These are phyloP conservation scores for Notarius lentiginosus DNA, from an alignment of 2,113 vertebrate genomes.

Conservation along the genomic window DNA sequence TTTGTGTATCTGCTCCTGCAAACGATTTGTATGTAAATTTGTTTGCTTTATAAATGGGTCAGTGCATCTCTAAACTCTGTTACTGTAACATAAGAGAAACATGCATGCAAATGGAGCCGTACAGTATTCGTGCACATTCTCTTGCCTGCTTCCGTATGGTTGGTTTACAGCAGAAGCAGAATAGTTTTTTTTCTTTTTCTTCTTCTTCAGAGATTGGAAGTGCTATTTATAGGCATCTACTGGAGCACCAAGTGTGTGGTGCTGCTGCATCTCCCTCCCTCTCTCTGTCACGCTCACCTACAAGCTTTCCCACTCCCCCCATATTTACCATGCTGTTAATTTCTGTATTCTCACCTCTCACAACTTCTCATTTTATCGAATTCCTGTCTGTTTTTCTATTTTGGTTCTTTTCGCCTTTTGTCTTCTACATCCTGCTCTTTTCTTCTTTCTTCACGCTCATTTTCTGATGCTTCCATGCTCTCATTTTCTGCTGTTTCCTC, in stretches of 20 bases:
- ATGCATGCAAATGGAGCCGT: not conserved
- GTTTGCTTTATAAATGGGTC: not conserved
- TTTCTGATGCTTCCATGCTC: conserved; percentile 13
- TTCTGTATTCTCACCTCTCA: conserved; percentile 35
- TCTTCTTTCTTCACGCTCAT: not conserved
- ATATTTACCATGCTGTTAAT: conserved; percentile 29
- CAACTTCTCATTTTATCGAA: conserved; percentile 50
- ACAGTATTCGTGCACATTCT: not conserved
- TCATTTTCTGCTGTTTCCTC: not conserved
- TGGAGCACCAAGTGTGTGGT: conserved; percentile 65
- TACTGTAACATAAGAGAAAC: not conserved
- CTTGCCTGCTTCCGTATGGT: conserved; percentile 38
- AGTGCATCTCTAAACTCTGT: not conserved
- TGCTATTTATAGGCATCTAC: conserved; percentile 80
- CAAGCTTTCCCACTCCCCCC: conserved; percentile 30
- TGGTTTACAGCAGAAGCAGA: conserved; percentile 71
- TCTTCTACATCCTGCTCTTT: conserved; percentile 36
- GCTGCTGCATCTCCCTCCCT: conserved; percentile 69
- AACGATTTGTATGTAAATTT: not conserved
- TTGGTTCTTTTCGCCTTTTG: conserved; percentile 24
- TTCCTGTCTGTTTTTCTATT: conserved; percentile 34
- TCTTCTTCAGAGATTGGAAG: conserved; percentile 74
- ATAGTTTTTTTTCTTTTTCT: conserved; percentile 69
- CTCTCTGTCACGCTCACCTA: conserved; percentile 59
- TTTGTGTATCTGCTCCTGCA: not conserved